Evolutionary conservation across 2,888 invertebrate genomes (phyloP), one percentile per base, ranked within the genome.

Genomic region (Tachystola acroxantha): DNA sequence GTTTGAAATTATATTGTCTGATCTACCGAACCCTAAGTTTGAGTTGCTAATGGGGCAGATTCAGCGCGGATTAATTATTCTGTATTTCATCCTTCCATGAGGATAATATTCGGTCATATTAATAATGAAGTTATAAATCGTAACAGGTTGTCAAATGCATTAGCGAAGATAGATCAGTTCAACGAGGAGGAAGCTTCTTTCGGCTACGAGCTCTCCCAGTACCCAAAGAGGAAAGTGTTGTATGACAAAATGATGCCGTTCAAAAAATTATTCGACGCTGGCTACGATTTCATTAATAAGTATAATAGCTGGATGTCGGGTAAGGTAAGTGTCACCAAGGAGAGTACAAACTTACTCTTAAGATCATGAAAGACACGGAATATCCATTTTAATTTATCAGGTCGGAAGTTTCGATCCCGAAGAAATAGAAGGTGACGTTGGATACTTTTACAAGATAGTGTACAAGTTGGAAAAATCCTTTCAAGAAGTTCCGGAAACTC

Each of bases 171-270:
- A 44, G 95, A 96, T 57, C 90, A 91, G 41, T 96, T 98, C 57
- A 98, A 98, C 68, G 93, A 93, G 64, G 98, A 98, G 69, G 98
- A 98, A 68, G 85, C 89, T 19, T 90, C 96, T 10, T 98, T 94
- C 64, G 95, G 93, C 7, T 97, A 94, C 91, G 94, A 96, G 60
- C 68, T 92, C 6, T 96, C 97, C 0, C 93, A 94, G 52, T 98
- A 98, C 84, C 96, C 97, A 0, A 88, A 94, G 44, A 89, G 97
- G 43, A 95, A 96, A 72, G 78, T 89, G 57, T 82, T 92, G 0
- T 91, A 93, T 44, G 96, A 96, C 55, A 93, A 90, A 64, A 80
- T 98, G 27, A 89, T 90, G 14, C 97, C 98, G 0, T 98, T 91
- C 64, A 94, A 96, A 67, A 93, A 92, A 60, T 86, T 98, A 0